These are phyloP conservation scores for Megaceryle maxima DNA, from an alignment of 2,113 vertebrate species.

Conservation along the genomic window DNA sequence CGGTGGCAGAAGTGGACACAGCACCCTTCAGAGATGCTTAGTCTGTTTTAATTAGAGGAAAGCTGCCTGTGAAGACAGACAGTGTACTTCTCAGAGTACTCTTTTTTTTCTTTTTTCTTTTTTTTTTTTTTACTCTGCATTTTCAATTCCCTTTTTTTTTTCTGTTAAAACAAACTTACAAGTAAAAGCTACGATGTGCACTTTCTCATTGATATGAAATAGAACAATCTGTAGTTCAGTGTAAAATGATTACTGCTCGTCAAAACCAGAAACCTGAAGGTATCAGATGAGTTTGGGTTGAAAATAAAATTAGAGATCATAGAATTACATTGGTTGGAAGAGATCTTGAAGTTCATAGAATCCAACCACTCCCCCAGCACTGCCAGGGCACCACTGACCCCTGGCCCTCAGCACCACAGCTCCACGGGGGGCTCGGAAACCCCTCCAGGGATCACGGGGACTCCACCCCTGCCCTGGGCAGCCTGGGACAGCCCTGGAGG, in stretches of 20 bases:
- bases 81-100: background rate
- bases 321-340: background rate
- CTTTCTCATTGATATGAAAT: background rate
- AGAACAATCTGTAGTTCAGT: background rate
- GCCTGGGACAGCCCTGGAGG: background rate
- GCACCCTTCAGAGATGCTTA: background rate
- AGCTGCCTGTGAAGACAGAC: conserved; percentile 5
- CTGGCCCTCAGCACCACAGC: background rate
- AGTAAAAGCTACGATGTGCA: background rate
- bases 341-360: background rate
- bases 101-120: no score
- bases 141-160: conserved; percentile 37
- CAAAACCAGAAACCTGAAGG: background rate
- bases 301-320: background rate
- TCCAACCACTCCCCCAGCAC: background rate
- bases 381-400: background rate
- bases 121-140: background rate
- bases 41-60: conserved; percentile 47
- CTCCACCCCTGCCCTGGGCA: background rate
- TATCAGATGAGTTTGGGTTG: background rate
- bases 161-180: background rate
- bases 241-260: background rate
- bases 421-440: background rate
- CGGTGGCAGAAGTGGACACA: background rate
- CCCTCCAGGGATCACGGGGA: background rate